Conservation (phyloP, 1,140 invertebrate genomes). For the Brachionus asplanchnoidis region DNA sequence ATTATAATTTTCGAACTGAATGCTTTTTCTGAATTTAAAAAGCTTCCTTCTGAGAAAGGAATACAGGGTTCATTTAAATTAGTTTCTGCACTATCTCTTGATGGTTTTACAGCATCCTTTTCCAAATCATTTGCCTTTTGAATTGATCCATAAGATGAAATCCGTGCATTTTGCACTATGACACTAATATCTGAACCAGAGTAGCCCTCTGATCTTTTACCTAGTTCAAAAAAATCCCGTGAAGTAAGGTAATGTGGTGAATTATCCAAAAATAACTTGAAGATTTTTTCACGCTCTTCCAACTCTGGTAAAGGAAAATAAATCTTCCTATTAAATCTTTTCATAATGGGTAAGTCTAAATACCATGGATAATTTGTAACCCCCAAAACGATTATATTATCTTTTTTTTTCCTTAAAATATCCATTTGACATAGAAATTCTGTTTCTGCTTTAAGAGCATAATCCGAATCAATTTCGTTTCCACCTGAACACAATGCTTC, state of each 20-base stretch:
- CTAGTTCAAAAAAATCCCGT: constrained; percentile 78
- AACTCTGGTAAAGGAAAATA: constrained; percentile 95
- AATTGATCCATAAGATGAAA: constrained; percentile 96
- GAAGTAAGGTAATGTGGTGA: constrained; percentile 79
- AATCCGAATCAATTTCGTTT: constrained; percentile 97
- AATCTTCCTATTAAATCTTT: constrained; percentile 92
- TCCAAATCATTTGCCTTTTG: constrained; percentile 95
- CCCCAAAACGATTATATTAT: constrained; percentile 89
- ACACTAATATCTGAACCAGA: constrained; percentile 98
- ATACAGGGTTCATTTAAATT: constrained; percentile 69
- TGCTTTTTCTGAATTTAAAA: constrained; percentile 68
- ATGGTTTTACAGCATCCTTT: constrained; percentile 63
- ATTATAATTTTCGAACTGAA: constrained; percentile 88
- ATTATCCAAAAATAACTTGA: constrained; percentile 88
- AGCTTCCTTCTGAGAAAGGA: constrained; percentile 68
- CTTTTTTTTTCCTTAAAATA: constrained; percentile 88
- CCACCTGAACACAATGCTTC: constrained; percentile 94
- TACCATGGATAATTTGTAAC: constrained; percentile 99
- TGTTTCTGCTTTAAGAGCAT: constrained; percentile 93
- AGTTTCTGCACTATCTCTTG: constrained; percentile 70
- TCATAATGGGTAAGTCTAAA: constrained; percentile 87
- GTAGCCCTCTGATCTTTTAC: constrained; percentile 82
- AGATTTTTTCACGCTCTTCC: constrained; percentile 82
- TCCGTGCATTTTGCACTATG: constrained; percentile 91
- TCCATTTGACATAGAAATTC: constrained; percentile 99